Conservation (phyloP, 64 coral and sea anemone species). For the Porites lutea region DNA sequence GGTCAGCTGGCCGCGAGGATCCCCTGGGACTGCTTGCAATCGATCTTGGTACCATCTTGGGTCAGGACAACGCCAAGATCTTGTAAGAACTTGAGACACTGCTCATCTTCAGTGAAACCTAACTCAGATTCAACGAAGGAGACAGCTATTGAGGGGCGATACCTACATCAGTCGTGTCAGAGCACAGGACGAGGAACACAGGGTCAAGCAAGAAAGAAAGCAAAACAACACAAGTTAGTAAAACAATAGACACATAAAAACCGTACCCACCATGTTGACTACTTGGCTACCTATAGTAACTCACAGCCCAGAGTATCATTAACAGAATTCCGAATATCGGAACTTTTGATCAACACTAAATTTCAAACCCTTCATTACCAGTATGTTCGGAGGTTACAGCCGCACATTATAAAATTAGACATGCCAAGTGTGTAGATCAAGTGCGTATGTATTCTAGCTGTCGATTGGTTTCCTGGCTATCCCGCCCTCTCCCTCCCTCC, state of each 20-base stretch:
- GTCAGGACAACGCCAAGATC: constrained; percentile 72
- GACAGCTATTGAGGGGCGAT: constrained; percentile 67
- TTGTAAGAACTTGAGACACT: constrained; percentile 72
- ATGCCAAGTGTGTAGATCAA: too few relatives aligned
- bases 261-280: not conserved
- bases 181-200: constrained; percentile 7
- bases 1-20: constrained; percentile 41
- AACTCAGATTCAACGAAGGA: constrained; percentile 84
- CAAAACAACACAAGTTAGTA: constrained; percentile 68
- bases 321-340: not conserved
- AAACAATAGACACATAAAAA: not conserved
- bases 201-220: constrained; percentile 23
- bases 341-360: not conserved
- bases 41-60: constrained; percentile 58
- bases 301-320: too few relatives aligned
- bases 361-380: not conserved
- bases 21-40: constrained; percentile 59
- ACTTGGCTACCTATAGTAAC: not conserved
- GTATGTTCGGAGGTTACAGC: too few relatives aligned
- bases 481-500: too few relatives aligned
- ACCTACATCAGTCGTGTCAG: constrained; percentile 45
- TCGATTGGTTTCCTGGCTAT: too few relatives aligned
- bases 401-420: too few relatives aligned
- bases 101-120: constrained; percentile 74
- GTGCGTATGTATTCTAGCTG: too few relatives aligned